Base-by-base conservation (phyloP, 1,140 invertebrate genomes). In the Drosophila eugracilis region DNA sequence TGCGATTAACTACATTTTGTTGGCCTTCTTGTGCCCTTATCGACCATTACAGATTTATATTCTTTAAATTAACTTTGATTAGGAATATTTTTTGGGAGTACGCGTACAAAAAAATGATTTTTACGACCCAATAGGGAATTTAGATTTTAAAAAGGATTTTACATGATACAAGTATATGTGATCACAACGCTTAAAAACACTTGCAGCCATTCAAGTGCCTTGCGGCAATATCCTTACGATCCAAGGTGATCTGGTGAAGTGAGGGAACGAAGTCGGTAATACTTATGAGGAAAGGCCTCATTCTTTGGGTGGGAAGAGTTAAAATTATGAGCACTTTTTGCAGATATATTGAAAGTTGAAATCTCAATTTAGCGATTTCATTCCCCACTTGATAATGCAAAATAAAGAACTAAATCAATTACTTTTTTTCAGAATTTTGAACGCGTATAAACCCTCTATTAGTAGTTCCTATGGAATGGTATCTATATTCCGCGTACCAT, bases 181-280 rank as follows among this genome's bases (percentile, higher is more conserved):
- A 37, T 34, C 63, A 86, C 71, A 91, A 91, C 89, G 73, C 89
- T 36, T 69, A n/a, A 45, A 66, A 53, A 37, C 60, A 74, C 81
- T 89, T 91, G 90, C 90, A 91, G 90, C 90, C 90, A 91, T 91
- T 91, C 90, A 91, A 91, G 70, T 69, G 21, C 17, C 71, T 78
- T 58, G 88, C 90, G 90, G 47, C 4, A 72, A 54, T 71, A 89
- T 89, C 83, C 77, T 5, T 17, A 2, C 14, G 77, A 88, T 75
- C 57, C 47, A 80, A 74, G 0, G 0, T 34, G 48, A 81, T 81
- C 73, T 12, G 10, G 2, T 2, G 2, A 10, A 37, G 36, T 54
- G 15, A 0, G 17, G 7, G n/a, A 50, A 60, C 24, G 10, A 47
- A 37, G 39, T 62, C 58, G 54, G 41, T 73, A 69, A 65, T 69